Evolutionary conservation across 2,113 vertebrate genomes (phyloP).

Genomic region (Cygnus buccinator): DNA sequence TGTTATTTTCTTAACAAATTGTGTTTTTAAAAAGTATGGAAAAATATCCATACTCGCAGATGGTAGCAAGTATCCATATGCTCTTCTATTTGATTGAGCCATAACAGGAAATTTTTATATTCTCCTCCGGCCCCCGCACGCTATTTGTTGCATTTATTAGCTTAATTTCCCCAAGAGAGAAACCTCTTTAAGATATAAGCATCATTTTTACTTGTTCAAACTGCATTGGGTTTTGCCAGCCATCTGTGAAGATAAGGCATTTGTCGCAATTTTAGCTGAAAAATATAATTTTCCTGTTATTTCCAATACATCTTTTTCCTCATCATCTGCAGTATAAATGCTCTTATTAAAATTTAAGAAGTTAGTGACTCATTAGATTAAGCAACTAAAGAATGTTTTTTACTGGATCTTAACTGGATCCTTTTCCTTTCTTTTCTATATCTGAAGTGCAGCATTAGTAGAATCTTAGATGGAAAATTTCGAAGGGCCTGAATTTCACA

Average conservation of each 20-base stretch:
- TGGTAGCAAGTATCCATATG: constrained; percentile 35
- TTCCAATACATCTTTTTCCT: neutral
- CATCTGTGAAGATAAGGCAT: constrained; percentile 51
- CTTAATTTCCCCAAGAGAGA: constrained; percentile 46
- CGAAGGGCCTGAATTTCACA: neutral
- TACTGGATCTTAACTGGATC: neutral
- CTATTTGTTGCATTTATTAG: constrained; percentile 8
- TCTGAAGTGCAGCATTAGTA: neutral
- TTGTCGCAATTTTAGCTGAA: neutral
- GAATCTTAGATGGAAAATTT: neutral
- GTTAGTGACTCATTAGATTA: constrained; percentile 41
- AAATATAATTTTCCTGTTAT: constrained; percentile 27
- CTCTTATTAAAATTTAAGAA: constrained; percentile 37
- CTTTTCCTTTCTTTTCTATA: neutral
- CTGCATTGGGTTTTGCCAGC: constrained; percentile 6
- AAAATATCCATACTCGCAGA: constrained; percentile 5
- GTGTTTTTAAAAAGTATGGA: constrained; percentile 7
- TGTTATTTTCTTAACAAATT: constrained; percentile 18
- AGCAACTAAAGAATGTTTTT: constrained; percentile 28
- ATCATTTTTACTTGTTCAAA: constrained; percentile 27
- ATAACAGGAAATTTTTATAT: constrained; percentile 25
- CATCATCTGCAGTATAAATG: constrained; percentile 28
- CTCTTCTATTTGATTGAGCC: constrained; percentile 8
- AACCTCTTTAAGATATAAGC: constrained; percentile 33
- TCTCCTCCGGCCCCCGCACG: fast-evolving